Conservation (phyloP, 2,113 vertebrate species). For the Glareola pratincola region DNA sequence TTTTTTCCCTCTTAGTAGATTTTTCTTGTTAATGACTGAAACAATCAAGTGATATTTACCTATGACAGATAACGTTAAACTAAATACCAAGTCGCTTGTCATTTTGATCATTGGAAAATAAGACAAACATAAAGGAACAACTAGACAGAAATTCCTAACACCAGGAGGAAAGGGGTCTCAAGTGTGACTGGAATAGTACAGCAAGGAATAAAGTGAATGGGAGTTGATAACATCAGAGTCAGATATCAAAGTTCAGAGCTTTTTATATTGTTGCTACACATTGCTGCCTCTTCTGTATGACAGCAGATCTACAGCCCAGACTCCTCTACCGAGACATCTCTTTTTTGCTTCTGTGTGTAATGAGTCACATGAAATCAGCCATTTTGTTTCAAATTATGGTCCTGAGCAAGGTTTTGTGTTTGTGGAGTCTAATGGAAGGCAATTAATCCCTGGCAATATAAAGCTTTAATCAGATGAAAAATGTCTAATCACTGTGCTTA, state of each 20-base stretch:
- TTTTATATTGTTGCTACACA: neutral
- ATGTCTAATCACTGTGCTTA: neutral
- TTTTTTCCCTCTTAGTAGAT: neutral
- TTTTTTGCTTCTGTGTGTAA: neutral
- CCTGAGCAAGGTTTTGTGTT: neutral
- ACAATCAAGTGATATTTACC: neutral
- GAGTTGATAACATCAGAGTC: neutral
- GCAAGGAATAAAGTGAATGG: neutral
- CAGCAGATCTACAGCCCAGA: neutral
- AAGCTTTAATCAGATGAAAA: conserved; percentile 29
- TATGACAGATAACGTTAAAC: neutral
- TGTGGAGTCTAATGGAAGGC: neutral
- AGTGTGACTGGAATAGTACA: neutral
- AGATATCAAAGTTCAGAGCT: neutral
- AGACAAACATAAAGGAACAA: neutral
- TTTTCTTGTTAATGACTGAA: neutral
- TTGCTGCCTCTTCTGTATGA: neutral
- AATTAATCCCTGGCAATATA: neutral
- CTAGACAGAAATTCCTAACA: neutral
- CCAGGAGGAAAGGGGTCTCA: neutral
- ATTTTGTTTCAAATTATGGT: neutral
- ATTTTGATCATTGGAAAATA: neutral
- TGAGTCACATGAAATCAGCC: neutral
- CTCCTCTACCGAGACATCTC: neutral
- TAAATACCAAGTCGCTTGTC: neutral